Evolutionary conservation across 2,113 vertebrate species (phyloP), one percentile per base, ranked within the genome.

Genomic region (Dicrurus megarhynchus): DNA sequence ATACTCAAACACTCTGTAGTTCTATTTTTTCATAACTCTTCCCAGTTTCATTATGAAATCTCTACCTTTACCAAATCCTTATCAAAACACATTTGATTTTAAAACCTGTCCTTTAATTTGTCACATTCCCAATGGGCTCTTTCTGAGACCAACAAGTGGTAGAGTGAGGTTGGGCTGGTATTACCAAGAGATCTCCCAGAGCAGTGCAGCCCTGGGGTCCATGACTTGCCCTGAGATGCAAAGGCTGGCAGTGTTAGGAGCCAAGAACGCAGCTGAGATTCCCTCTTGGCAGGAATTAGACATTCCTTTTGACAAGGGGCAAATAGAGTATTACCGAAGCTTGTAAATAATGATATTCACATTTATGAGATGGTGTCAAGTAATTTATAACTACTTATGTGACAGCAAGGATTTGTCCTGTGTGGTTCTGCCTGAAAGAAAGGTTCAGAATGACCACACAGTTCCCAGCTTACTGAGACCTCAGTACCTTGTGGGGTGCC

Each of bases 401-500:
- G 41, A 73, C 57, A 90, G 44, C 46, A 65, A 74, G 44, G 50
- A 80, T 30, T 50, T 61, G 56, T 35, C 52, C 80, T 26, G 4
- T 9, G 46, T n/a, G 41, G 24, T 33, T 37, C 52, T 73, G 27
- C 53, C 63, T 12, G 13, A 82, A 69, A 61, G 57, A 56, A 79
- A 6, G 1, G 35, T n/a, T 87, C n/a, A 19, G 30, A 69, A 67
- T 2, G 15, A 83, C 57, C 46, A 37, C 26, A 26, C 6, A 65
- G 71, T 57, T 47, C 35, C 11, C 26, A 42, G 80, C 52, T 59
- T 57, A 10, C 8, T 5, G 52, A 91, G 87, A 65, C 44, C 89
- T 65, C 49, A 83, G 21, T 98, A 99, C 99, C 99, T 98, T 99
- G 99, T 16, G 99, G 99, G 15, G 99, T 99, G 86, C 99, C 99